Percentiles rank a stretch among this genome's conserved stretches.
Evolutionary conservation across 2,113 vertebrate species (phyloP).

Genomic region (Oenanthe melanoleuca): DNA sequence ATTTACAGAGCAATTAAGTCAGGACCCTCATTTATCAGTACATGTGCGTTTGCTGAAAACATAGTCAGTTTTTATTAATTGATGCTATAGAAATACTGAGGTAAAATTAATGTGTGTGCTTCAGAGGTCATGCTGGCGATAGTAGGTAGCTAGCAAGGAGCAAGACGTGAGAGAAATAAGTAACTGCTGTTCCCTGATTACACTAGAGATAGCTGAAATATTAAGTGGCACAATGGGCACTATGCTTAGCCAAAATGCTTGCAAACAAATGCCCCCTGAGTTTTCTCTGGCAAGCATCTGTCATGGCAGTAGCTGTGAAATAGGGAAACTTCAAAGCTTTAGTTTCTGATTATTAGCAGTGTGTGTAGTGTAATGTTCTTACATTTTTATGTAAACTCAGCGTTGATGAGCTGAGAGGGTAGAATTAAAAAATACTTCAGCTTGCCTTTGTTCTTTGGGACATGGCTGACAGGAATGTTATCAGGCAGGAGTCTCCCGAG

Average conservation of each 20-base stretch:
- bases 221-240: conserved; percentile 76
- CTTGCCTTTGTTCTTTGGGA: conserved; percentile 77
- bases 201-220: conserved; percentile 80
- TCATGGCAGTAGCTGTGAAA: conserved; percentile 78
- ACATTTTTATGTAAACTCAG: conserved; percentile 79
- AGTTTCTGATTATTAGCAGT: conserved; percentile 78
- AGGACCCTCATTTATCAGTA: conserved; percentile 97
- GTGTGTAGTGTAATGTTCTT: conserved; percentile 75
- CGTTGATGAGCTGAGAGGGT: conserved; percentile 76
- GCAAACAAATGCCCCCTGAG: conserved; percentile 71
- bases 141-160: conserved; percentile 76
- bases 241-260: conserved; percentile 73
- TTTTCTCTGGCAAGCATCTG: conserved; percentile 84
- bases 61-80: conserved; percentile 99
- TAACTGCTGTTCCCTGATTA: conserved; percentile 74
- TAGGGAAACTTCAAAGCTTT: conserved; percentile 76
- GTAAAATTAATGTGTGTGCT: conserved; percentile 92
- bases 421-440: conserved; percentile 79
- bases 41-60: conserved; percentile 90
- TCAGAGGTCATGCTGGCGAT: conserved; percentile 86
- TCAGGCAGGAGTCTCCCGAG: conserved; percentile 23
- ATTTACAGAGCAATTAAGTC: conserved; percentile 99
- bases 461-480: conserved; percentile 67
- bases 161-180: conserved; percentile 83
- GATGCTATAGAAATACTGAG: conserved; percentile 88